phyloP scores from a whole-genome alignment of 2,888 invertebrate species.

The Fabriciana adippe region DNA sequence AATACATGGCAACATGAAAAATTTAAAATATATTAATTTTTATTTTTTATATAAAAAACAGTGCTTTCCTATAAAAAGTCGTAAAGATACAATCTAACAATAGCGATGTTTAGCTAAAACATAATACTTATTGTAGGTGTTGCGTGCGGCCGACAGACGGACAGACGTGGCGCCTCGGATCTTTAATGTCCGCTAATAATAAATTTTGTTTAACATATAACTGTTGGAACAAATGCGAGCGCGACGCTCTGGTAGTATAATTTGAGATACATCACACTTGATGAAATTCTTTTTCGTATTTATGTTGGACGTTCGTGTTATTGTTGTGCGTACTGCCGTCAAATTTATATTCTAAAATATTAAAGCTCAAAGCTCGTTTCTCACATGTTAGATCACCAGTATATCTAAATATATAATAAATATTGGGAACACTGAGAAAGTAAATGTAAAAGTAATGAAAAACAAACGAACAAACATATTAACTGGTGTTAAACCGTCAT shows the following conservation, averaged over 20 bases:
- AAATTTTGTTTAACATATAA: slow-evolving; percentile 54
- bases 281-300: slow-evolving; percentile 36
- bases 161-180: slow-evolving; percentile 49
- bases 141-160: slow-evolving; percentile 42
- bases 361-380: no score
- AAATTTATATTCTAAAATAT: neutral
- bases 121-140: slow-evolving; percentile 40
- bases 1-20: no score
- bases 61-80: slow-evolving; percentile 7
- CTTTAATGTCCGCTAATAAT: slow-evolving; percentile 54
- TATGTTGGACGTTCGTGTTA: slow-evolving; percentile 4
- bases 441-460: no score
- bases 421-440: no score
- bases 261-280: slow-evolving; percentile 43
- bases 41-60: neutral
- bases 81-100: slow-evolving; percentile 35
- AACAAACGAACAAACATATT: no score
- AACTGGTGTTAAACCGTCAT: no score
- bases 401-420: no score
- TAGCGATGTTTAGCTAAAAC: slow-evolving; percentile 38
- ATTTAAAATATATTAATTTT: neutral
- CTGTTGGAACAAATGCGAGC: slow-evolving; percentile 48
- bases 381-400: no score
- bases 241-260: slow-evolving; percentile 42
- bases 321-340: slow-evolving; percentile 4